These are phyloP conservation scores for Caprella mutica DNA, from an alignment of 2,888 invertebrate species.

Conservation along the genomic window DNA sequence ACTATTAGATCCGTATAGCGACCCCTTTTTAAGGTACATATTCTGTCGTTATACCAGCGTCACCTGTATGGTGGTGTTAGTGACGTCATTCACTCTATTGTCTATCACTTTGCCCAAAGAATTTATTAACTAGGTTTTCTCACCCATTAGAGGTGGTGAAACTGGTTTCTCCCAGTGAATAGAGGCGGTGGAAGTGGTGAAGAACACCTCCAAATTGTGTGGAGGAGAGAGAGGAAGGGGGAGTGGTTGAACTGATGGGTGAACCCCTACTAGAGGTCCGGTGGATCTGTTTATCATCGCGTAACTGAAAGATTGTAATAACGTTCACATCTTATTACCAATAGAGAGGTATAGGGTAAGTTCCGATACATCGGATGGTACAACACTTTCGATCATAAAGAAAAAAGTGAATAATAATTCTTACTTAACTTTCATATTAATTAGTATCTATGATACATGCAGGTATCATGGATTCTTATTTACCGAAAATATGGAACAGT, in stretches of 20 bases:
- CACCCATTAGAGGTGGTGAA: conserved; percentile 37
- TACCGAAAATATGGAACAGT: too few species aligned
- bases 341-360: too few species aligned
- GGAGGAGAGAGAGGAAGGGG: conserved; percentile 70
- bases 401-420: too few species aligned
- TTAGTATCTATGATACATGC: too few species aligned
- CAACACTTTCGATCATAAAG: too few species aligned
- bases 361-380: too few species aligned
- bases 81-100: background rate
- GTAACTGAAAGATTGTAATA: too few species aligned
- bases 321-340: too few species aligned
- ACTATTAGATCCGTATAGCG: too few species aligned
- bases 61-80: background rate
- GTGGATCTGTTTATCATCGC: conserved; percentile 8
- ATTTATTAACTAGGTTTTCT: conserved; percentile 37
- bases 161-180: conserved; percentile 67
- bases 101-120: background rate
- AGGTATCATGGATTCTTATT: too few species aligned
- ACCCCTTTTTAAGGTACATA: too few species aligned
- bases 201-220: conserved; percentile 54
- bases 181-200: conserved; percentile 47
- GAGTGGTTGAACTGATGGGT: conserved; percentile 62
- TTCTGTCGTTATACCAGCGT: background rate
- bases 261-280: conserved; percentile 43
- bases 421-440: too few species aligned